Evolutionary conservation across 2,888 invertebrate genomes (phyloP), one percentile per base, ranked within the genome.

Genomic region (Blastobasis lacticolella): DNA sequence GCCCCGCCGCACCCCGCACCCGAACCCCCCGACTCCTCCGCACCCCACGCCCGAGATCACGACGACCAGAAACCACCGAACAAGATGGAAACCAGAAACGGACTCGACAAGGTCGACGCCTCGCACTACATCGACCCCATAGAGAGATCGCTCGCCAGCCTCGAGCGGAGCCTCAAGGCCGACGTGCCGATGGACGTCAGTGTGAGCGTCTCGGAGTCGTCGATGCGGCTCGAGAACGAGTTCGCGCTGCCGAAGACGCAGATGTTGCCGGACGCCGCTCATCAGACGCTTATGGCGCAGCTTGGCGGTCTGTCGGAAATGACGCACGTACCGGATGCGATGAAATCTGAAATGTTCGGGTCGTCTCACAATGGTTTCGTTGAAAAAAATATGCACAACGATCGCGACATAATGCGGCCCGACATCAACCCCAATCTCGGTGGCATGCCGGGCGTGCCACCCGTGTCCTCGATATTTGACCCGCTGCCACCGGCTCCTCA

Each of bases 141-240:
- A 63, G 93, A 93, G 77, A 90, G 92, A 62, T 92, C 93, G 50
- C 82, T 93, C 64, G 93, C 93, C 48, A 92, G 91, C 63, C 81
- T 93, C 60, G 93, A 93, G 77, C 90, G 92, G 49, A 90, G 89
- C 58, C 81, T 90, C 45, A 91, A 90, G 63, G 89, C 82, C 50
- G 90, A 90, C 50, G 85, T 88, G 55, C 91, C 91, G 52, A 89
- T 90, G 68, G 87, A 90, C 56, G 85, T 88, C 40, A 87, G 81
- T 57, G 82, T 88, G 48, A 85, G 89, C 52, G 87, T 83, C 47
- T 87, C 89, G 49, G 73, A 84, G 54, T 73, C 84, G 48, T 80
- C 90, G 43, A 75, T 87, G 69, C 87, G 88, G 54, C 86, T 89
- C 38, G 89, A 85, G 46, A 84, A 84, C 41, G 84, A 81, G 41